Conservation (phyloP, 2,888 invertebrate species). For the Polietes domitor region DNA sequence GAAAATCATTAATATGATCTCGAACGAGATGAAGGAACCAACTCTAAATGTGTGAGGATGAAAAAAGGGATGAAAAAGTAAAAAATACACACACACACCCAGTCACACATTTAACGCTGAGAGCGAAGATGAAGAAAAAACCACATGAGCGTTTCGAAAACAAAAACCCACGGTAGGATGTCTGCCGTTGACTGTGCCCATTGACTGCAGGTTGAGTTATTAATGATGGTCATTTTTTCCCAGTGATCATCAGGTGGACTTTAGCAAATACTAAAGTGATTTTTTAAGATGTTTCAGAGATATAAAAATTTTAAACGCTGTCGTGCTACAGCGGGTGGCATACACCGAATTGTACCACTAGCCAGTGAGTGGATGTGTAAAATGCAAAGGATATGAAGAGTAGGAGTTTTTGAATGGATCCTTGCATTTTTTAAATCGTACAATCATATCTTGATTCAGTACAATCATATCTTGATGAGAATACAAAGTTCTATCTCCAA, state of each 20-base stretch:
- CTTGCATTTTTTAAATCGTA: too few species aligned
- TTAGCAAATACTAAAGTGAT: constrained; percentile 22
- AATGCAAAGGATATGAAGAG: neutral
- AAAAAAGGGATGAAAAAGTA: constrained; percentile 44
- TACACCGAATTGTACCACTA: neutral
- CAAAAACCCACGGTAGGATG: constrained; percentile 50
- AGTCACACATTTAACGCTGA: constrained; percentile 35
- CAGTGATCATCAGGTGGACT: constrained; percentile 70
- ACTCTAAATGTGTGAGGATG: constrained; percentile 7
- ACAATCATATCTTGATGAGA: too few species aligned
- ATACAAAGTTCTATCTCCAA: too few species aligned
- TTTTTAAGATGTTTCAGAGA: constrained; percentile 21
- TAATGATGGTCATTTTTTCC: constrained; percentile 69
- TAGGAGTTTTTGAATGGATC: too few species aligned
- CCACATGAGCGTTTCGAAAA: constrained; percentile 52
- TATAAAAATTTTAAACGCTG: neutral
- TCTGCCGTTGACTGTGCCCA: constrained; percentile 51
- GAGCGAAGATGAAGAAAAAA: constrained; percentile 45
- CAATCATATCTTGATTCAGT: too few species aligned
- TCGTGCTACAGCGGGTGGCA: neutral
- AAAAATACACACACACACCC: constrained; percentile 1
- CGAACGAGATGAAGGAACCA: constrained; percentile 30
- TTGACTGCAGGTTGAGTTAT: constrained; percentile 61
- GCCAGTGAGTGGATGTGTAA: neutral
- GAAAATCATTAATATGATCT: constrained; percentile 64